Evolutionary conservation across 2,888 invertebrate genomes (phyloP), one percentile per base, ranked within the genome.

Genomic region (Andrena marginata): DNA sequence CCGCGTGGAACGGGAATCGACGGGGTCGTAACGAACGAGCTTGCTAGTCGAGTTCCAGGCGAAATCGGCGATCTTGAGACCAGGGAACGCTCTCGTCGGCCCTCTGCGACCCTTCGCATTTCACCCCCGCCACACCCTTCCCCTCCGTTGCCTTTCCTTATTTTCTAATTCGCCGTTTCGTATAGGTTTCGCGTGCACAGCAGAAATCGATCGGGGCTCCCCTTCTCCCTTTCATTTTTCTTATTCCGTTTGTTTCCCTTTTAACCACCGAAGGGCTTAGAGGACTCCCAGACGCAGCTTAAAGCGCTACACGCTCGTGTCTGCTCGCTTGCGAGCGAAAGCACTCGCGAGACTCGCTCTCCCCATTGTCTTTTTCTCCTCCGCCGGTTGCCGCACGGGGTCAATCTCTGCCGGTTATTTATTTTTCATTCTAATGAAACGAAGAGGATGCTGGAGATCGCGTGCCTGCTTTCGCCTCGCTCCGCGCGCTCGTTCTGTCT

Each of bases 21-120:
- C 68, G 79, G 68, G 69, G 71, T 82, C 59, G 86, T 80, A 80
- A 82, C 72, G 84, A 86, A 84, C 82, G 77, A 49, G 35, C 16
- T 16, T 42, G 31, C 68, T 26, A 29, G n/a, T 65, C 59, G 82
- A 74, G 68, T 59, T 51, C 63, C 60, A 51, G 71, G 26, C 59
- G 62, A 80, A 80, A 82, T 86, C 77, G 79, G 62, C 77, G 87
- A 83, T 87, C 84, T 65, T 64, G 59, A 76, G 79, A 20, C 3
- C 5, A 26, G 26, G 49, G 73, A 85, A 83, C 80, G 70, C 63
- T 83, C 83, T 83, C 80, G 80, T 80, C 76, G 76, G 59, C 23
- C 59, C 23, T 54, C 20, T 63, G 13, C 31, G 10, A 3, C 5
- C 13, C 31, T 42, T 64, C 23, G 4, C 48, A 10, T 65, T 23